Percentiles rank a stretch among this genome's conserved stretches.
phyloP scores from a whole-genome alignment of 1,140 invertebrate genomes.

The Drosophila kurseongensis region DNA sequence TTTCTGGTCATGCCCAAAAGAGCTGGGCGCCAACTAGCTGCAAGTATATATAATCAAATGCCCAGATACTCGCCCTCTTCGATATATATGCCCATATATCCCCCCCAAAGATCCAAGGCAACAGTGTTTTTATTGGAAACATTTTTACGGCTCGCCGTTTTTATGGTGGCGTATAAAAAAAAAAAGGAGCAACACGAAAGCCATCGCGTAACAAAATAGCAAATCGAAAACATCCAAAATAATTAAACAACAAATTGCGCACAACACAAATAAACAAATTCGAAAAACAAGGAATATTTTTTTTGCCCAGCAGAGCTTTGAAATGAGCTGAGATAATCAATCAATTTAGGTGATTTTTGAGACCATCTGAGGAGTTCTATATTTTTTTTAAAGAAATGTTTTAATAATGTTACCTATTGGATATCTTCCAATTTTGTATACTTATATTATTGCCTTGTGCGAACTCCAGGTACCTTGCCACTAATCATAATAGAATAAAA shows the following conservation, averaged over 20 bases:
- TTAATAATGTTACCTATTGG: no score
- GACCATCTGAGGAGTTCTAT: not conserved
- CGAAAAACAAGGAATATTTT: constrained; percentile 1
- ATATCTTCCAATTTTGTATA: not conserved
- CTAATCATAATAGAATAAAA: no score
- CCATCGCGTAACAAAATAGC: constrained; percentile 56
- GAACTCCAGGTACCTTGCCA: no score
- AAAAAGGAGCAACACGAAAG: constrained; percentile 29
- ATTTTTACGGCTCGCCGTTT: constrained; percentile 71
- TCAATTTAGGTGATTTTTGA: constrained; percentile 17
- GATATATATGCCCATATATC: constrained; percentile 18
- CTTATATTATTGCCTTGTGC: not conserved
- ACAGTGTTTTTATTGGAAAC: constrained; percentile 67
- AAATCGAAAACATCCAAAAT: constrained; percentile 63
- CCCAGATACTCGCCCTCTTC: constrained; percentile 15
- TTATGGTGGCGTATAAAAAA: constrained; percentile 62
- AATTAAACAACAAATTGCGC: constrained; percentile 62
- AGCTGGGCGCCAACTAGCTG: constrained; percentile 63
- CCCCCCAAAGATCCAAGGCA: constrained; percentile 29
- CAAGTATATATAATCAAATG: constrained; percentile 8
- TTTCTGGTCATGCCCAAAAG: constrained; percentile 73
- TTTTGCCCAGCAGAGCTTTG: not conserved
- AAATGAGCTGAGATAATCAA: constrained; percentile 31
- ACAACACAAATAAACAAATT: constrained; percentile 60
- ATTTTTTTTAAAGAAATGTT: not conserved